Evolutionary conservation across 2,113 vertebrate genomes (phyloP).

Genomic region (Nothocercus julius): DNA sequence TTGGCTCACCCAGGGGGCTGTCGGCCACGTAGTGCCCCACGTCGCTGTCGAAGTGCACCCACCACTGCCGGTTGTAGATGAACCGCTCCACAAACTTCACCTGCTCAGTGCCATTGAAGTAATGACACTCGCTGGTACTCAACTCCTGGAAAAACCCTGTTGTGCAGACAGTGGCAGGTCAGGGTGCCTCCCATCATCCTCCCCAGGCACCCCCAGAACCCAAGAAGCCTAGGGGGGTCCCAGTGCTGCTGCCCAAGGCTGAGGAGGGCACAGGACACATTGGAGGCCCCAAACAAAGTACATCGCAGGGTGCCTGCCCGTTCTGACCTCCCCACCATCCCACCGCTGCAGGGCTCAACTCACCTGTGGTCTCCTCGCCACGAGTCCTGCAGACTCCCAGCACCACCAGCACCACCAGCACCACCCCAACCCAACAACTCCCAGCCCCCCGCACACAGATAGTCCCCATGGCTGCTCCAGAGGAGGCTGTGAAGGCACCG

Average conservation of each 20-base stretch:
- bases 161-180: not conserved
- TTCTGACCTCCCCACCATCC: no score
- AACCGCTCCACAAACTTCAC: fast-evolving
- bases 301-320: no score
- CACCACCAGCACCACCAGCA: not conserved
- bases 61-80: not conserved
- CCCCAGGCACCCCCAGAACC: no score
- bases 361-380: not conserved
- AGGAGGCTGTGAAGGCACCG: no score
- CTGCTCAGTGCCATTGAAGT: not conserved
- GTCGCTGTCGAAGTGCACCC: fast-evolving
- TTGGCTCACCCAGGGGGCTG: fast-evolving
- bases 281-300: not conserved
- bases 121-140: fast-evolving
- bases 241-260: no score
- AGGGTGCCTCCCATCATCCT: not conserved
- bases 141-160: not conserved
- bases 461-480: not conserved
- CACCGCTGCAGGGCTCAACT: fast-evolving
- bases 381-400: not conserved
- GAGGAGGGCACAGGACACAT: no score
- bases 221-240: no score
- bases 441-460: not conserved
- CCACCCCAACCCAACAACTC: not conserved
- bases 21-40: fast-evolving